Evolutionary conservation across 2,113 vertebrate species (phyloP), one percentile per base, ranked within the genome.

Genomic region (Sander lucioperca): DNA sequence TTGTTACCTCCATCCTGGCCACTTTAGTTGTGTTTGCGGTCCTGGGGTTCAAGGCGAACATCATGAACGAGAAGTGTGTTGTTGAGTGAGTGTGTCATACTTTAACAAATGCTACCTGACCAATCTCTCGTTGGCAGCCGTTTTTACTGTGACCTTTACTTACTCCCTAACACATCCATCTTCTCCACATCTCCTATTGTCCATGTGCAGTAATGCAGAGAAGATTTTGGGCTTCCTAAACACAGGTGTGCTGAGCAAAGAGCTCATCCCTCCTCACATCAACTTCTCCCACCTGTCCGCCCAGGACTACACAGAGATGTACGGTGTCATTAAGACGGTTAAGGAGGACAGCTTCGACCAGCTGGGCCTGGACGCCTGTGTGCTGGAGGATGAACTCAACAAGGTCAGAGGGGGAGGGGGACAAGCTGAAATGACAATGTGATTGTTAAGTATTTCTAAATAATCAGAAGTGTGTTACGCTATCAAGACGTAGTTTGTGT

Each of bases 51-150:
- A 99, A 99, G 93, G 98, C 98, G 56, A 99, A 99, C 80, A 90
- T 99, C 90, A 98, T 99, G 97, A 99, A 99, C 0, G 98, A 99
- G 94, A 99, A 99, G 91, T 99, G 98, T 77, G 97, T 99, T 61
- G 95, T 99, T 18, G 97, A 98, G 98, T 99, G 95, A 96, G 98
- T 97, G 77, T 48, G 3, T 75, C 27, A 12, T 16, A 6, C 53
- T 25, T 15, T 23, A 62, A 36, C 53, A 12, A 62, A 21, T 8
- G 3, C n/a, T 8, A 7, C 16, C 11, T n/a, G 13, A 0, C 0
- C 4, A 3, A 11, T 68, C 9, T 18, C 18, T 21, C 3, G 45
- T 33, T 0, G 6, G 0, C 39, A 45, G 54, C 33, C 0, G 0
- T 66, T 43, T 36, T 39, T 43, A 11, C 23, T 11, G 0, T 18